These are phyloP conservation scores for Holacanthella duospinosa DNA, from an alignment of 2,888 invertebrate species.

Conservation along the genomic window DNA sequence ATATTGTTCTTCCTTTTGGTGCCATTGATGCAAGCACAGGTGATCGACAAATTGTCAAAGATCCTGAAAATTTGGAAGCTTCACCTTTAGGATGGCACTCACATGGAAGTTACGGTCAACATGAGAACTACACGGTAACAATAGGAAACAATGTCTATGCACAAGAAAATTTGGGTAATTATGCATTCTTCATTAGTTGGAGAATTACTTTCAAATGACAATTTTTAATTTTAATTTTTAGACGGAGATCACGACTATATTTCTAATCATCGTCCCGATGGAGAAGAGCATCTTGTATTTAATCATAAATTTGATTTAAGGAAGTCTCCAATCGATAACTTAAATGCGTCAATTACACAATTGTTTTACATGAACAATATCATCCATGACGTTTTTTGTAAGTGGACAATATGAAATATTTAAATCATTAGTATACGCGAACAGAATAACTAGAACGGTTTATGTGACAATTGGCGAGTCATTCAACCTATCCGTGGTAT, in stretches of 20 bases:
- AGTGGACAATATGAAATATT: no score
- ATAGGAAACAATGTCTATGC: neutral
- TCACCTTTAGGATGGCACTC: neutral
- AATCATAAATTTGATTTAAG: neutral
- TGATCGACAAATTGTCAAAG: neutral
- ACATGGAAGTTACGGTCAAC: neutral
- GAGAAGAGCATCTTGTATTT: neutral
- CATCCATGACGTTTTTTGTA: neutral
- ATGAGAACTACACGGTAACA: neutral
- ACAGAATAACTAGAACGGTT: no score
- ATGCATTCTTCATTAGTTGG: no score
- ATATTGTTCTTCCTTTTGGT: neutral
- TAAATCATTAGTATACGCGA: no score
- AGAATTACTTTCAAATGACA: no score
- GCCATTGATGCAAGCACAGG: neutral
- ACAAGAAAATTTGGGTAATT: neutral
- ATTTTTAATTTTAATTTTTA: neutral
- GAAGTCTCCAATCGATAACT: neutral
- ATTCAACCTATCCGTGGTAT: no score
- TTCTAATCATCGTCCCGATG: neutral
- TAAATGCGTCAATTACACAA: neutral
- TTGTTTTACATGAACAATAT: neutral
- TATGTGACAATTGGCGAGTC: no score
- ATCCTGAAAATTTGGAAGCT: neutral
- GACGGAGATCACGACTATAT: neutral